Conservation (phyloP, 2,113 vertebrate species). For the Pagrus major region DNA sequence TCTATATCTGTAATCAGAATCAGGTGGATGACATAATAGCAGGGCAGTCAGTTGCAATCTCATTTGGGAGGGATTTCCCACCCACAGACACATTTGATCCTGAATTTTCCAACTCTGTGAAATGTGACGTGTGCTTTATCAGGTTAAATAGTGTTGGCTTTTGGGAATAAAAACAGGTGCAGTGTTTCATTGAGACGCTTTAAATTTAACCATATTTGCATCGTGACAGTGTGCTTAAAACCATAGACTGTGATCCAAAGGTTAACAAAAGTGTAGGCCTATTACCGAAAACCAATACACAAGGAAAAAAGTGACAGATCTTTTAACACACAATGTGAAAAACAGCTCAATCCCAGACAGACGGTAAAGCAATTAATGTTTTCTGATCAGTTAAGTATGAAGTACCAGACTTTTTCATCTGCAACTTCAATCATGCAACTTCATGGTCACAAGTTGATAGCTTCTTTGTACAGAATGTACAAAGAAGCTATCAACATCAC, state of each 20-base stretch:
- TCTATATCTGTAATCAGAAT: constrained; percentile 93
- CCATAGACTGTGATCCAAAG: background rate
- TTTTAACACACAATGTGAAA: background rate
- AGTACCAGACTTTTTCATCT: background rate
- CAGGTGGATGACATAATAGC: constrained; percentile 66
- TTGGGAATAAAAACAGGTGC: constrained; percentile 25
- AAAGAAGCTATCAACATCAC: background rate
- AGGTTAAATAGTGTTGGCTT: background rate
- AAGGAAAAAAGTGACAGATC: background rate
- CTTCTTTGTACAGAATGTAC: no score
- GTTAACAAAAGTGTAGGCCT: background rate
- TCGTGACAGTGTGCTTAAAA: constrained; percentile 9
- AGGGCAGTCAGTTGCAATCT: constrained; percentile 57
- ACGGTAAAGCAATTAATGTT: background rate
- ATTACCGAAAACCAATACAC: background rate
- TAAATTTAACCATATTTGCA: constrained; percentile 21
- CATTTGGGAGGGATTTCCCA: constrained; percentile 71
- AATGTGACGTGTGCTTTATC: constrained; percentile 6
- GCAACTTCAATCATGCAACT: background rate
- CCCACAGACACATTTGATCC: constrained; percentile 46
- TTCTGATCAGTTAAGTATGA: background rate
- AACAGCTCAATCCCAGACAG: background rate
- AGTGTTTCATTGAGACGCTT: constrained; percentile 2
- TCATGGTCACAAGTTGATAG: no score
- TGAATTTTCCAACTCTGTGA: constrained; percentile 24